Evolutionary conservation across 2,888 invertebrate species (phyloP).

Genomic region (Taphrorychus bicolor): DNA sequence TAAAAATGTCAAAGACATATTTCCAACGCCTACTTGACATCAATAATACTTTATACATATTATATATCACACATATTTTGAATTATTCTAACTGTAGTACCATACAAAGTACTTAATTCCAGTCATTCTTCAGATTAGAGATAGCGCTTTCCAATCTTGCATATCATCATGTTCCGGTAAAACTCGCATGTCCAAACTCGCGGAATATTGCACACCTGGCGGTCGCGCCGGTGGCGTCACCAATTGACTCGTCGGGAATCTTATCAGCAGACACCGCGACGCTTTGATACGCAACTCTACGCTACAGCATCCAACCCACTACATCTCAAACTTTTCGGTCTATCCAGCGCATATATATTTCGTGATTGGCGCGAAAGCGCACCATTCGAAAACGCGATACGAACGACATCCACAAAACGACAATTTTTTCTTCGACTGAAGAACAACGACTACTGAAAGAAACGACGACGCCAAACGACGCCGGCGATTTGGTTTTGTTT

Average conservation of each 20-base stretch:
- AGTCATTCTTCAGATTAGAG: too few species aligned
- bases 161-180: too few species aligned
- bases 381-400: constrained; percentile 45
- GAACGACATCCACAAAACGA: constrained; percentile 28
- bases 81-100: too few species aligned
- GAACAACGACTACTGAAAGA: too few species aligned
- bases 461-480: constrained; percentile 12
- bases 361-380: constrained; percentile 30
- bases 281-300: not conserved
- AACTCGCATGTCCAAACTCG: not conserved
- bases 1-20: too few species aligned
- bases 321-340: constrained; percentile 10
- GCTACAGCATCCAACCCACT: constrained; percentile 12
- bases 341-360: constrained; percentile 19
- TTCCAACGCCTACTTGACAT: too few species aligned
- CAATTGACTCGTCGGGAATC: not conserved
- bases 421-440: constrained; percentile 27
- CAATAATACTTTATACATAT: too few species aligned
- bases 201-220: not conserved
- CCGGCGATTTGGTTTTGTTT: not conserved
- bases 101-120: too few species aligned
- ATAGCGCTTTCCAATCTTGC: too few species aligned
- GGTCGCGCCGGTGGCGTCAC: not conserved
- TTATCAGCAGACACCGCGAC: not conserved
- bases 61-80: too few species aligned